Conservation (phyloP, 2,888 invertebrate species). For the Thera obeliscata region DNA sequence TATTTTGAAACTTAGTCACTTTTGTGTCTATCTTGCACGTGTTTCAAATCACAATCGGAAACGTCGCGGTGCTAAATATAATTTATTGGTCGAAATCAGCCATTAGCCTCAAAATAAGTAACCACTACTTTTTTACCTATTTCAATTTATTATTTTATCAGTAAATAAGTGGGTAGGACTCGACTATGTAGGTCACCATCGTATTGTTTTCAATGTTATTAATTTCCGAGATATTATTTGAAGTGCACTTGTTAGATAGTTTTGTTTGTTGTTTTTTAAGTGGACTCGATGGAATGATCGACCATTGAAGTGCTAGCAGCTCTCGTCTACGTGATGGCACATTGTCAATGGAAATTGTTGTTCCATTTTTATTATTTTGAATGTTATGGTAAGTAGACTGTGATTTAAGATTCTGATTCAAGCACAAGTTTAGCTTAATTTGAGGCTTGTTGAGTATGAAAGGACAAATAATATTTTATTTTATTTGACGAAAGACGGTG, state of each 20-base stretch:
- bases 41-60: background rate
- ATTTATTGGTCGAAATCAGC: too few species aligned
- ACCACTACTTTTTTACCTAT: too few species aligned
- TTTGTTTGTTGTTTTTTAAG: constrained; percentile 19
- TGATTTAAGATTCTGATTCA: too few species aligned
- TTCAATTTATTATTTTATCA: background rate
- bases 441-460: too few species aligned
- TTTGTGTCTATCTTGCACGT: background rate
- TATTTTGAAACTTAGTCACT: constrained; percentile 11
- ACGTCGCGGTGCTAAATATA: background rate
- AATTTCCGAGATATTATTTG: constrained; percentile 5
- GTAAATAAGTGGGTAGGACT: background rate
- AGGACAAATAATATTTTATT: too few species aligned
- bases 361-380: background rate
- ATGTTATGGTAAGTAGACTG: too few species aligned
- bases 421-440: too few species aligned
- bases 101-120: too few species aligned
- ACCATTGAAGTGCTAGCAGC: background rate
- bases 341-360: background rate
- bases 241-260: constrained; percentile 19
- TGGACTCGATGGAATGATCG: constrained; percentile 4
- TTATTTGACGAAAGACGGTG: too few species aligned
- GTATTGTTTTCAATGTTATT: constrained; percentile 17
- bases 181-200: constrained; percentile 13
- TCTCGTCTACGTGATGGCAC: background rate